phyloP scores from a whole-genome alignment of 2,113 vertebrate species.

The Rhinolophus sinicus region DNA sequence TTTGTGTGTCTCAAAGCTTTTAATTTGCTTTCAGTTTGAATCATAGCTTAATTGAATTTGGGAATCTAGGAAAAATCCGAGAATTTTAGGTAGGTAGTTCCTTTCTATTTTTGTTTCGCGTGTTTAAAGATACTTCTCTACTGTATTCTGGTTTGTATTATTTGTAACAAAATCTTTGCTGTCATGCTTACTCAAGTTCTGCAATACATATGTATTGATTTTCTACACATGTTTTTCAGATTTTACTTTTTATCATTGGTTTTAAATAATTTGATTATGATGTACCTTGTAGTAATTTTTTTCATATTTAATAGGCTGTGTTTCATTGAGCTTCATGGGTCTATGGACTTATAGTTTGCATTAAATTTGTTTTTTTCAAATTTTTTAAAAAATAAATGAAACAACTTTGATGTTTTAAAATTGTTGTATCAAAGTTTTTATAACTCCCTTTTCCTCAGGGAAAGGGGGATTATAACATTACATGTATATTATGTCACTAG shows the following conservation, averaged over 20 bases:
- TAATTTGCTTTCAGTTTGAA: background rate
- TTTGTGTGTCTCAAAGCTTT: background rate
- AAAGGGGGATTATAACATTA: background rate
- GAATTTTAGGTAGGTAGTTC: background rate
- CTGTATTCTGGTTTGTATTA: background rate
- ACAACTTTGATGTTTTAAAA: background rate
- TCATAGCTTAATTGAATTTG: background rate
- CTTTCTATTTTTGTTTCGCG: background rate
- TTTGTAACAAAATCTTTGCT: background rate
- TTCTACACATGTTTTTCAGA: background rate
- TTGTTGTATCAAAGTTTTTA: background rate
- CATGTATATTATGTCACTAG: background rate
- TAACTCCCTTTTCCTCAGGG: background rate
- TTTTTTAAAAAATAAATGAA: background rate
- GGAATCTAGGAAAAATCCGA: background rate
- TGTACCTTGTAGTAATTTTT: background rate
- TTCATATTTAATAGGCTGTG: background rate
- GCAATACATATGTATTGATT: background rate
- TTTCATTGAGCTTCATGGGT: background rate
- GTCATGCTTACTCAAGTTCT: background rate
- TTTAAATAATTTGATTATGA: background rate
- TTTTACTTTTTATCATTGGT: background rate
- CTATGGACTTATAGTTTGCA: background rate
- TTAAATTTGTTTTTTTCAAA: background rate
- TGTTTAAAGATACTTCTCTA: background rate